Conservation (phyloP, 2,888 invertebrate genomes). For the Athalia circularis region DNA sequence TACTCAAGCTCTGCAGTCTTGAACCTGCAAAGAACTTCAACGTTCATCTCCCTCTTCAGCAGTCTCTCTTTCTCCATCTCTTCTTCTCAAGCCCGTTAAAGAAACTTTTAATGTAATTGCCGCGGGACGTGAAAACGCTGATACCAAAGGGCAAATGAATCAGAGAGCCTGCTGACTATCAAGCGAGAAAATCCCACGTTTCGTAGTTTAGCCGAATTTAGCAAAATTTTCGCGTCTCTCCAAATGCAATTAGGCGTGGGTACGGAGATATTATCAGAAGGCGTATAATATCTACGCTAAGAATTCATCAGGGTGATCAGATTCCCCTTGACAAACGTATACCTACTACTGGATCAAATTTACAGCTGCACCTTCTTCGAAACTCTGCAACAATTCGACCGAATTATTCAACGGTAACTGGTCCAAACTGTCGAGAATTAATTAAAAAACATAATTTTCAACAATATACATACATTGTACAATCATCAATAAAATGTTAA, state of each 20-base stretch:
- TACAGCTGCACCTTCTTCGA: too few relatives aligned
- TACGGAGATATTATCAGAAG: slow-evolving; percentile 2
- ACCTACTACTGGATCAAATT: too few relatives aligned
- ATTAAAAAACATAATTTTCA: too few relatives aligned
- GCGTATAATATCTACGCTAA: background rate
- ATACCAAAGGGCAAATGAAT: slow-evolving; percentile 55
- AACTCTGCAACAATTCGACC: background rate
- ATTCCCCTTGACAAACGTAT: too few relatives aligned
- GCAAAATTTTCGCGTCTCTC: slow-evolving; percentile 16
- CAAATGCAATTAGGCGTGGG: slow-evolving; percentile 11
- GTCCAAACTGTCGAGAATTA: too few relatives aligned
- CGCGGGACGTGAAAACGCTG: slow-evolving; percentile 65
- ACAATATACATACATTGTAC: too few relatives aligned
- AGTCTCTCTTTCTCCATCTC: slow-evolving; percentile 44
- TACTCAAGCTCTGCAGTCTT: background rate
- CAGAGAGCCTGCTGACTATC: slow-evolving; percentile 42
- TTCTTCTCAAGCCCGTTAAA: slow-evolving; percentile 54
- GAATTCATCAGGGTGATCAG: background rate
- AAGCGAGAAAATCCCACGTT: slow-evolving; percentile 37
- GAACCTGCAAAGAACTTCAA: background rate
- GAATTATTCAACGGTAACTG: background rate
- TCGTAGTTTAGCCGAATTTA: slow-evolving; percentile 38
- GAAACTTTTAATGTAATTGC: slow-evolving; percentile 68
- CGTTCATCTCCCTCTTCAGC: slow-evolving; percentile 42
- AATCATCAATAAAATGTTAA: too few relatives aligned